Conservation (phyloP, 1,140 invertebrate genomes). For the Pantala flavescens region DNA sequence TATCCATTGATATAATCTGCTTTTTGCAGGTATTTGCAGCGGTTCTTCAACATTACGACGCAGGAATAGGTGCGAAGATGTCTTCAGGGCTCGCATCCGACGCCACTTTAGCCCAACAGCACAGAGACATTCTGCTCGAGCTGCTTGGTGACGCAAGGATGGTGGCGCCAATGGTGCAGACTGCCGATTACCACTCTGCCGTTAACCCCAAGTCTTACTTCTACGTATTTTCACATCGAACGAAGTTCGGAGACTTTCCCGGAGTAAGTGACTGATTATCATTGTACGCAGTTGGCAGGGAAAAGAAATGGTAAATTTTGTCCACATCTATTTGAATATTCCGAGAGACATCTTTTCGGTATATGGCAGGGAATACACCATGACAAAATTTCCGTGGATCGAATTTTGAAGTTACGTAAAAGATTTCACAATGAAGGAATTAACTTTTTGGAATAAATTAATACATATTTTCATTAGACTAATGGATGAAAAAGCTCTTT, state of each 20-base stretch:
- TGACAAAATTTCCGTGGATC: no score
- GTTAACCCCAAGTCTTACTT: constrained; percentile 70
- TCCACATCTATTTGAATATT: no score
- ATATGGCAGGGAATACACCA: no score
- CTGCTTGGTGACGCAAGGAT: constrained; percentile 78
- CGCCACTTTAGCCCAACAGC: constrained; percentile 26
- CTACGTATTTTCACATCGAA: constrained; percentile 80
- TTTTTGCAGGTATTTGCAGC: constrained; percentile 42
- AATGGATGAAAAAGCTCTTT: no score
- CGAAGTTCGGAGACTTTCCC: constrained; percentile 56
- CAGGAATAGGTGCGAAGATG: not conserved
- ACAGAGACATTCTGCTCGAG: constrained; percentile 71
- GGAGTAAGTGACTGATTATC: constrained; percentile 40
- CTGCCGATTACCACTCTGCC: constrained; percentile 59
- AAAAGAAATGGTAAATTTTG: no score
- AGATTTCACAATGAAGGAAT: no score
- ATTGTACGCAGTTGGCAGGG: no score
- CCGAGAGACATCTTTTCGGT: no score
- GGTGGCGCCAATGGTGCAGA: constrained; percentile 58
- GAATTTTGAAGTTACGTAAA: no score
- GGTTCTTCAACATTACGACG: constrained; percentile 52
- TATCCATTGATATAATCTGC: no score
- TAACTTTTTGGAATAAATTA: no score
- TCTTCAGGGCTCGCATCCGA: constrained; percentile 30
- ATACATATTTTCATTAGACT: no score